Percentiles rank a stretch among this genome's conserved stretches.
Conservation (phyloP, 2,888 invertebrate species). For the Platypus cylindrus region DNA sequence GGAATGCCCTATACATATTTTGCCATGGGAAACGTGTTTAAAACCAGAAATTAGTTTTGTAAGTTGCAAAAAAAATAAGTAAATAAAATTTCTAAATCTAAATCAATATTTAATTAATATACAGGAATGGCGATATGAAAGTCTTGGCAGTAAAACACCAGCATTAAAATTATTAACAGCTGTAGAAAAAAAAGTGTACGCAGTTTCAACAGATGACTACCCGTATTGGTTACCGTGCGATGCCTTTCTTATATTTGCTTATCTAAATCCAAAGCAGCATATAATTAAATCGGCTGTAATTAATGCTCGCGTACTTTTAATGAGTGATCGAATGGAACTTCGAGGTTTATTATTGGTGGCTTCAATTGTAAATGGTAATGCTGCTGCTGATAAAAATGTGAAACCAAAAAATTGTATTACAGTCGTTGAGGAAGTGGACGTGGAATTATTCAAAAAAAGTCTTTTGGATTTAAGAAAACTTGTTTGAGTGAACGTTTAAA, state of each 20-base stretch:
- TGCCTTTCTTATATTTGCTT: constrained; percentile 37
- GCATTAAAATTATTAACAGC: constrained; percentile 38
- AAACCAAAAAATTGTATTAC: not conserved
- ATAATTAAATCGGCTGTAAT: constrained; percentile 1
- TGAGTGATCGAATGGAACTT: not conserved
- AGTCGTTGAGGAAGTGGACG: not conserved
- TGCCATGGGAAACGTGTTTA: constrained; percentile 56
- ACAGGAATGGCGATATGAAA: constrained; percentile 42
- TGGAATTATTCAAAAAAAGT: constrained; percentile 3
- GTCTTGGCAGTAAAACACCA: constrained; percentile 34
- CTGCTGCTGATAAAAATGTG: not conserved
- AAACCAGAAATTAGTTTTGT: constrained; percentile 20
- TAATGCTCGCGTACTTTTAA: not conserved
- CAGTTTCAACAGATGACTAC: constrained; percentile 1
- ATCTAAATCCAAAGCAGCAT: constrained; percentile 39
- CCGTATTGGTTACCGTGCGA: constrained; percentile 37
- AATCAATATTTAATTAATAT: constrained; percentile 13
- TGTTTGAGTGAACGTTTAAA: too few relatives aligned
- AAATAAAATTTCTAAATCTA: not conserved
- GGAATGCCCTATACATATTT: constrained; percentile 43
- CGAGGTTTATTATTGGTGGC: not conserved
- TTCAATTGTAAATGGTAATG: too few relatives aligned
- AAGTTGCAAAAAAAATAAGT: constrained; percentile 21
- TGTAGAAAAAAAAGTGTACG: constrained; percentile 33
- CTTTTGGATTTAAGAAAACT: too few relatives aligned